Percentiles rank a stretch among this genome's conserved stretches.
phyloP scores from a whole-genome alignment of 2,797 vertebrate genomes.

The Halcyon leucocephala region DNA sequence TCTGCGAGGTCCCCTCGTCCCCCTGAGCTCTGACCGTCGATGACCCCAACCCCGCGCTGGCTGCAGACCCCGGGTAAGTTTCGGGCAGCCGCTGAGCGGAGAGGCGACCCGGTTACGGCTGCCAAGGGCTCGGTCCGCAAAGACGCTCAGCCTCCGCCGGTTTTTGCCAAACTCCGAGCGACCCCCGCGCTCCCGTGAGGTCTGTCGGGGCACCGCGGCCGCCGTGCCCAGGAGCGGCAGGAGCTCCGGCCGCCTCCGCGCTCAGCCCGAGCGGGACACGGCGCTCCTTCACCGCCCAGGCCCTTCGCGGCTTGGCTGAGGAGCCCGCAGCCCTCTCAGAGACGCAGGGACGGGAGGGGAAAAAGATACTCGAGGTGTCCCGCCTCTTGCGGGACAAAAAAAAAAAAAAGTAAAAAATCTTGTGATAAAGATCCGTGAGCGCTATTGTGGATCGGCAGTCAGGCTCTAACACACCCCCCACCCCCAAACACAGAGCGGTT shows the following conservation, averaged over 20 bases:
- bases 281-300: neutral
- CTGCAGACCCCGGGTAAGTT: neutral
- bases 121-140: neutral
- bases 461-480: neutral
- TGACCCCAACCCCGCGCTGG: neutral
- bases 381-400: neutral
- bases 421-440: neutral
- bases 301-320: neutral
- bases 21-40: neutral
- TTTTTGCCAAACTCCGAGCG: neutral
- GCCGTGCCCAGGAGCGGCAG: neutral
- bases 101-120: no score
- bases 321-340: no score
- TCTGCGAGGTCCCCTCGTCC: neutral
- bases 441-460: neutral
- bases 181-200: fast-evolving
- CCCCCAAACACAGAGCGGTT: neutral
- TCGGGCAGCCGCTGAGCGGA: neutral
- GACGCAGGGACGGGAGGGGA: neutral
- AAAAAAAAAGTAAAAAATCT: neutral
- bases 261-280: neutral
- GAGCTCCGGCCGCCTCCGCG: neutral
- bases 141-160: fast-evolving
- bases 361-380: neutral
- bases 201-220: neutral